Evolutionary conservation across 2,888 invertebrate genomes (phyloP).

Genomic region (Stenolophus ochropezus): DNA sequence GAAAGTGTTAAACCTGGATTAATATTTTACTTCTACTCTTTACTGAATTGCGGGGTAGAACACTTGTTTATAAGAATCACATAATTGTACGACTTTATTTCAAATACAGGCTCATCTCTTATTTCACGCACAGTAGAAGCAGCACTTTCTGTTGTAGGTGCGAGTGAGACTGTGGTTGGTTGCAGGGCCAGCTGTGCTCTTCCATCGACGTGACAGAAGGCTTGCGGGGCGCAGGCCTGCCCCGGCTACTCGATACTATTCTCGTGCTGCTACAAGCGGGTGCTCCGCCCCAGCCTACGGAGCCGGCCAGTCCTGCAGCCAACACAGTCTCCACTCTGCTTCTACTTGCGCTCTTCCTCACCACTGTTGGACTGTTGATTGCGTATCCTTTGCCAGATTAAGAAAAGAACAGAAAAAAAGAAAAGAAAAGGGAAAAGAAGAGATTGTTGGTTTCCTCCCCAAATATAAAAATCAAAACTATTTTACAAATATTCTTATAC

Average conservation of each 20-base stretch:
- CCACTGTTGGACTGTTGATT: slow-evolving; percentile 73
- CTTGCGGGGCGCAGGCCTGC: slow-evolving; percentile 71
- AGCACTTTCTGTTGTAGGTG: slow-evolving; percentile 46
- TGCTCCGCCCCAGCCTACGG: neutral
- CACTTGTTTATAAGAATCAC: too few relatives aligned
- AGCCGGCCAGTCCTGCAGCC: slow-evolving; percentile 63
- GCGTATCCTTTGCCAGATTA: slow-evolving; percentile 74
- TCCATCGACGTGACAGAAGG: slow-evolving; percentile 76
- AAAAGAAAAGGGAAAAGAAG: neutral
- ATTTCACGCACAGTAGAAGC: too few relatives aligned
- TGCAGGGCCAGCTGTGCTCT: slow-evolving; percentile 77
- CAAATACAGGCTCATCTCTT: too few relatives aligned
- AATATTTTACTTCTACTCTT: too few relatives aligned
- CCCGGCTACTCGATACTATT: slow-evolving; percentile 70
- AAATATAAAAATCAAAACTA: too few relatives aligned
- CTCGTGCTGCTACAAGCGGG: slow-evolving; percentile 67
- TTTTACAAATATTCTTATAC: too few relatives aligned
- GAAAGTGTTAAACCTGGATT: too few relatives aligned
- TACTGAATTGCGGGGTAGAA: too few relatives aligned
- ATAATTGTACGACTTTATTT: too few relatives aligned
- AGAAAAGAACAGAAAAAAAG: slow-evolving; percentile 59
- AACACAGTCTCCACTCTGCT: slow-evolving; percentile 74
- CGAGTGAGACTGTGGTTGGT: slow-evolving; percentile 74
- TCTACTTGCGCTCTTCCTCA: slow-evolving; percentile 72
- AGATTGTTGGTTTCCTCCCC: neutral